Conservation (phyloP, 2,888 invertebrate genomes). For the Itoplectis maculator region DNA sequence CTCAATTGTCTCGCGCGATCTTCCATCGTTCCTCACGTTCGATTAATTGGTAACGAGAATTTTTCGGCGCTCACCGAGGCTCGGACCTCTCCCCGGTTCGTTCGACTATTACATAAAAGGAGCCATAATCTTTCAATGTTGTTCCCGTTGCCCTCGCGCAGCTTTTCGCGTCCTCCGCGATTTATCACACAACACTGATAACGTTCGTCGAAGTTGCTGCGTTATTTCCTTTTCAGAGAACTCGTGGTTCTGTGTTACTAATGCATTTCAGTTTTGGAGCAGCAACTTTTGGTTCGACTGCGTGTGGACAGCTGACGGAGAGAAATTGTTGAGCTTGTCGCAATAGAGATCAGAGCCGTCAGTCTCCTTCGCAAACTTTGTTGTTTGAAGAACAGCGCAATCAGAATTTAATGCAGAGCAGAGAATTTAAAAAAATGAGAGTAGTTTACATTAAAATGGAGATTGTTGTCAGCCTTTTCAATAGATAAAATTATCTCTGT, state of each 20-base stretch:
- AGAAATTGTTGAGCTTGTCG: not conserved
- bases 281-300: not conserved
- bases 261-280: not conserved
- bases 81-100: constrained; percentile 38
- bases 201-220: not conserved
- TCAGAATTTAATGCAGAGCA: no score
- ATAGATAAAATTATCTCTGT: not conserved
- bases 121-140: constrained; percentile 68
- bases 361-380: not conserved
- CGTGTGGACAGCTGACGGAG: not conserved
- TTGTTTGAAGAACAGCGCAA: no score
- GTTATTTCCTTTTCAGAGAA: not conserved
- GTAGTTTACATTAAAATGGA: no score
- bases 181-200: not conserved
- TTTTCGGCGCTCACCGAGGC: not conserved
- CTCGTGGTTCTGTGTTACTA: not conserved
- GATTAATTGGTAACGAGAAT: not conserved
- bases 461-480: not conserved
- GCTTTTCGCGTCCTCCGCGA: constrained; percentile 15
- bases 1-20: constrained; percentile 12
- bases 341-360: not conserved
- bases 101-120: constrained; percentile 75
- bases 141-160: constrained; percentile 49
- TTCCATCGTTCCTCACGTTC: constrained; percentile 22
- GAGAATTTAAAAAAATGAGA: not conserved